These are phyloP conservation scores for Conus ventricosus DNA, from an alignment of 1,140 invertebrate species.

Conservation along the genomic window DNA sequence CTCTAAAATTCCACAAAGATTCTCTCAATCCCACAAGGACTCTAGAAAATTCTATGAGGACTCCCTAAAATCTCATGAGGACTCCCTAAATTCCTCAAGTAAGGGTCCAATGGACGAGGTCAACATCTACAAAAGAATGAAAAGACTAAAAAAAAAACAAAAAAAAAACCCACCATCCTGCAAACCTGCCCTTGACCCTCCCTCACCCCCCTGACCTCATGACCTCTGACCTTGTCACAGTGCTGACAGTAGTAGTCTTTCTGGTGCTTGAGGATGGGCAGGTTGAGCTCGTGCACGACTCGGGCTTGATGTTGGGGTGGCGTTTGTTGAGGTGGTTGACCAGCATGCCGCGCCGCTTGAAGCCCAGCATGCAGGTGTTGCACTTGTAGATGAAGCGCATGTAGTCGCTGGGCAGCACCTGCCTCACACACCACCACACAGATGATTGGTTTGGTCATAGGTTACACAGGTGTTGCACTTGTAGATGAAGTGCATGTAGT, in stretches of 20 bases:
- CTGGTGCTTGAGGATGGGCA: constrained; percentile 87
- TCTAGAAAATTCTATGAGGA: too few species aligned
- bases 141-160: too few species aligned
- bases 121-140: too few species aligned
- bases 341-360: constrained; percentile 88
- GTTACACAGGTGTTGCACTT: constrained; percentile 86
- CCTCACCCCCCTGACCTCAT: too few species aligned
- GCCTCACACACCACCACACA: constrained; percentile 54
- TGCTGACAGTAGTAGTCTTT: constrained; percentile 90
- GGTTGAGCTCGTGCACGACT: constrained; percentile 88
- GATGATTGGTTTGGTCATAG: constrained; percentile 82
- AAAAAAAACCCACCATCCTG: too few species aligned
- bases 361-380: constrained; percentile 85
- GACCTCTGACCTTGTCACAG: constrained; percentile 82
- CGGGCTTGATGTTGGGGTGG: constrained; percentile 85
- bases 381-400: constrained; percentile 89
- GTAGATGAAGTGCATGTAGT: constrained; percentile 87
- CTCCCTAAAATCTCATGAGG: too few species aligned
- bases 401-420: constrained; percentile 84
- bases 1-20: too few species aligned
- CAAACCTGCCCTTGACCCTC: too few species aligned
- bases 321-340: constrained; percentile 91
- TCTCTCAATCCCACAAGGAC: too few species aligned
- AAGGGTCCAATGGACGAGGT: too few species aligned
- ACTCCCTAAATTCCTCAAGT: too few species aligned